Evolutionary conservation across 2,113 vertebrate species (phyloP).

Genomic region (Chroicocephalus ridibundus): DNA sequence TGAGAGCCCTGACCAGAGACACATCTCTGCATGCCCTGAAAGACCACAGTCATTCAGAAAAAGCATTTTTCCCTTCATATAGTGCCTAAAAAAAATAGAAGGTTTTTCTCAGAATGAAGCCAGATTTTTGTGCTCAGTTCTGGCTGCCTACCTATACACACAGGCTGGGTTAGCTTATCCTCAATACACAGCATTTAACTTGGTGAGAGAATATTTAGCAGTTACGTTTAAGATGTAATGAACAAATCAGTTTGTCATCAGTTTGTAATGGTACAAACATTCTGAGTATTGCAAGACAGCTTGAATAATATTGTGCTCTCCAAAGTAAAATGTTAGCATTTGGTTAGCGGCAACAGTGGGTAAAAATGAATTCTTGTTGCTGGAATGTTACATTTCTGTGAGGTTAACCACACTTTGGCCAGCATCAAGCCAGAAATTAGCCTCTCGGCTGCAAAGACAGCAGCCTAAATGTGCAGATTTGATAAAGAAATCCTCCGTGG

Average conservation of each 20-base stretch:
- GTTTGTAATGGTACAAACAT: conserved; percentile 30
- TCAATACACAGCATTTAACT: background rate
- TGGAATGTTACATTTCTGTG: conserved; percentile 35
- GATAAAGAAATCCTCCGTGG: background rate
- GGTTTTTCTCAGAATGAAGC: background rate
- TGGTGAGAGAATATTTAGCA: conserved; percentile 10
- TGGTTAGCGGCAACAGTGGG: conserved; percentile 35
- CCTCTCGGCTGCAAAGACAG: background rate
- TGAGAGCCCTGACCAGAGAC: background rate
- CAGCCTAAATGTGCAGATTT: background rate
- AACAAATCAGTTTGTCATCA: conserved; percentile 58
- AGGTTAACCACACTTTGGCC: conserved; percentile 58
- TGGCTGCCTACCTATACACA: conserved; percentile 42
- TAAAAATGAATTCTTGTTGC: background rate
- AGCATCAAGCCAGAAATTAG: conserved; percentile 45
- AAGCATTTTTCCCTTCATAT: background rate
- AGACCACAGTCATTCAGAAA: background rate
- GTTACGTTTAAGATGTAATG: conserved; percentile 23
- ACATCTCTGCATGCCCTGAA: background rate
- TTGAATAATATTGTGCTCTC: conserved; percentile 32
- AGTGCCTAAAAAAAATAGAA: background rate
- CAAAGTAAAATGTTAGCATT: conserved; percentile 51
- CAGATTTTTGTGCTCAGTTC: background rate
- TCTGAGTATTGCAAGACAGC: background rate
- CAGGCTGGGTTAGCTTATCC: background rate